These are phyloP conservation scores for Sinelater perroti DNA, from an alignment of 2,888 invertebrate genomes.

Conservation along the genomic window DNA sequence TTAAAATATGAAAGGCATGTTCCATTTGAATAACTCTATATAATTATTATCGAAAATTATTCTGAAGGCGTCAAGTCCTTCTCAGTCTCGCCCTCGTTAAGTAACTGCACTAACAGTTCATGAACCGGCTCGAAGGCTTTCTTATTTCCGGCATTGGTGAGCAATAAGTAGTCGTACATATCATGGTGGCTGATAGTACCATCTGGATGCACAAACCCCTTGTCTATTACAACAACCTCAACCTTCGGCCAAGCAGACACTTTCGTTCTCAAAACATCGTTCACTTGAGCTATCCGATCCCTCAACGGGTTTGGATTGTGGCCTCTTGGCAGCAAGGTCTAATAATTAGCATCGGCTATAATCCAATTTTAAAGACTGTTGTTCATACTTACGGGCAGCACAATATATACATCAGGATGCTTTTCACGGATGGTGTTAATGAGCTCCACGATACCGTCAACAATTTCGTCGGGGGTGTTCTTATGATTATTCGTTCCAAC, in stretches of 20 bases:
- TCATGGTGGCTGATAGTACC: slow-evolving; percentile 88
- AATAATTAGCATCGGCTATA: slow-evolving; percentile 52
- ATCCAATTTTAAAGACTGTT: not conserved
- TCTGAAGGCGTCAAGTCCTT: slow-evolving; percentile 78
- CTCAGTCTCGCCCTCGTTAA: slow-evolving; percentile 79
- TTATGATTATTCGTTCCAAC: slow-evolving; percentile 90
- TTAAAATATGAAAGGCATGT: slow-evolving; percentile 15
- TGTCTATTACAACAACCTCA: slow-evolving; percentile 81
- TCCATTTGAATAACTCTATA: not conserved
- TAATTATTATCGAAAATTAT: slow-evolving; percentile 54
- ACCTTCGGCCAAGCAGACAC: slow-evolving; percentile 70
- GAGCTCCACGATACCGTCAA: slow-evolving; percentile 82
- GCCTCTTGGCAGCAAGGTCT: slow-evolving; percentile 90
- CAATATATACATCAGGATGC: slow-evolving; percentile 82
- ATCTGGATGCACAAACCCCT: slow-evolving; percentile 79
- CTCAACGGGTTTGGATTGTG: slow-evolving; percentile 84
- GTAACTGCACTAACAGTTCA: slow-evolving; percentile 79
- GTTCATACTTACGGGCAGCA: slow-evolving; percentile 78
- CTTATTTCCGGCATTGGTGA: slow-evolving; percentile 85
- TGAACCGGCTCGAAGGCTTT: slow-evolving; percentile 88
- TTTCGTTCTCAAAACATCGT: slow-evolving; percentile 74
- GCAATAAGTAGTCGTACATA: slow-evolving; percentile 90
- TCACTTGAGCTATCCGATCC: slow-evolving; percentile 79
- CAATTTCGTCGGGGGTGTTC: slow-evolving; percentile 81
- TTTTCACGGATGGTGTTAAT: slow-evolving; percentile 77